Percentiles rank a stretch among this genome's conserved stretches.
Evolutionary conservation across 92 coral and sea anemone species (phyloP).

Genomic region (Bergia sp.): DNA sequence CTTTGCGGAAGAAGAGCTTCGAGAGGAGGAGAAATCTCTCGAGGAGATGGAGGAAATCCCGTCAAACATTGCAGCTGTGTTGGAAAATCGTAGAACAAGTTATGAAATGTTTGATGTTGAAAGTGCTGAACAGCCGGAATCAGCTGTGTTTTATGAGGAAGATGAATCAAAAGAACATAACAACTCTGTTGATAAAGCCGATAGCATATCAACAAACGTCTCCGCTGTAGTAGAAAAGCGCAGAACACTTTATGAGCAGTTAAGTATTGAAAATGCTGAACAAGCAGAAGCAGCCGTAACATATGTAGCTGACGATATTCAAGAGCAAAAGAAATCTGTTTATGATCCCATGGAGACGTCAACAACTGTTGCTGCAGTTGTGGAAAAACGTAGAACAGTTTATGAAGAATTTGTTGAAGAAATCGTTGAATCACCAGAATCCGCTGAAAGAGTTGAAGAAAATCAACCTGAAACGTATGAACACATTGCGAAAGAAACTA

Average conservation of each 20-base stretch:
- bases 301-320: not conserved
- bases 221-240: conserved; percentile 22
- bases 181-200: not conserved
- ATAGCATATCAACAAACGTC: not conserved
- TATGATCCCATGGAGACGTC: not conserved
- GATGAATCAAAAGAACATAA: not conserved
- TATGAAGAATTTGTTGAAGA: conserved; percentile 14
- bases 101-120: not conserved
- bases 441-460: conserved; percentile 17
- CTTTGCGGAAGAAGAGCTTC: not conserved
- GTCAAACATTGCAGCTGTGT: conserved; percentile 2
- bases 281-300: not conserved
- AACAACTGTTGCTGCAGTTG: not conserved
- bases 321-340: not conserved
- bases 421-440: not conserved
- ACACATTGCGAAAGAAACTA: not conserved
- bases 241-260: not conserved
- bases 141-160: not conserved
- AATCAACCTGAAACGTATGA: conserved; percentile 13
- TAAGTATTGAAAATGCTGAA: not conserved
- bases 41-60: not conserved
- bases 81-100: not conserved
- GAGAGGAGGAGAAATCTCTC: too few species aligned
- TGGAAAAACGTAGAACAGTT: not conserved
- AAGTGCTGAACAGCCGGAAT: not conserved